Base-by-base conservation (phyloP, 1,140 invertebrate genomes). In the Pachypsylla venusta region DNA sequence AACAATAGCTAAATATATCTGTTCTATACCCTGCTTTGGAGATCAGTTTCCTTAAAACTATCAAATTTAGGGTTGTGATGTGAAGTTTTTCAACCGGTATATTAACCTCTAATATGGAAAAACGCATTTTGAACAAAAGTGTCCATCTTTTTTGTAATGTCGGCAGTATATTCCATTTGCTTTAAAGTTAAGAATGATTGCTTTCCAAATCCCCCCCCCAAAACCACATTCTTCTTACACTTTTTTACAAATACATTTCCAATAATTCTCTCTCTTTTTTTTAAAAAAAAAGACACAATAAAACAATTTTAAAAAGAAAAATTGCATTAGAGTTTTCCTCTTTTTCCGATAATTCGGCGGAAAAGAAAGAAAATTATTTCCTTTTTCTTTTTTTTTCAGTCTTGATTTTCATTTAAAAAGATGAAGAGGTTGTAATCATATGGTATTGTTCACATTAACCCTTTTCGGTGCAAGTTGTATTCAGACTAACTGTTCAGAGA, bases 381-480 rank as follows among this genome's bases (percentile, higher is more conserved):
- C 42, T 35, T 48, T 48, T 19, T 35, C 22, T 48, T 48, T 22
- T 5, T 48, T 22, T 48, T 48, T 48, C 42, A 48, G 22, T 48
- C 22, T 48, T 48, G 42, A 48, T 48, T 48, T 19, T 19, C 22
- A 22, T 48, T 48, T n/a, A 48, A 48, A 22, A 48, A 48, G 22
- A 48, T 48, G 42, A 48, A 48, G 22, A 48, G 22, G 22, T 48
- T 48, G 22, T 48, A 48, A 48, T 48, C 42, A 48, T 48, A 48
- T 48, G 42, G 42, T n/a, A 48, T 48, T 48, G 42, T 48, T 48
- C 42, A 48, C 42, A 48, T 48, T 48, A 48, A 48, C 42, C 42
- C 42, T 48, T 48, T 5, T 48, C 30, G 42, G n/a, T 4, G 16
- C 16, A 48, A 48, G 16, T 10, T 35, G 7, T 7, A 35, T 35